Evolutionary conservation across 2,113 vertebrate genomes (phyloP), one percentile per base, ranked within the genome.

Genomic region (Crotalus horridus): DNA sequence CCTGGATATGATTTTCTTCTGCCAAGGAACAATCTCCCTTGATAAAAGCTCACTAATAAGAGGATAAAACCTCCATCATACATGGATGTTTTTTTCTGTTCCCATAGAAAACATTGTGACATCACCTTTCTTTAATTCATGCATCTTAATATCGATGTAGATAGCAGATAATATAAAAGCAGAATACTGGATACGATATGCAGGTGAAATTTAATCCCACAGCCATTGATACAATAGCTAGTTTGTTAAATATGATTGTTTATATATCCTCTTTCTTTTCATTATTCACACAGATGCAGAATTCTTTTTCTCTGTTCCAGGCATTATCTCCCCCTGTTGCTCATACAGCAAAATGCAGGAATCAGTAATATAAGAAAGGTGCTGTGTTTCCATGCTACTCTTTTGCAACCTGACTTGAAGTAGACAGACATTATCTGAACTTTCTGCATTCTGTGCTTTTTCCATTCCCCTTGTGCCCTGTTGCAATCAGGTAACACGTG

Each of bases 401-500:
- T 95, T 94, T 95, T 92, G 95, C 93, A 94, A 95, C 96, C 96
- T 93, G 94, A 89, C 46, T 94, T 88, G 95, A 89, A 92, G 95
- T 69, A 93, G 64, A 94, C 95, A 94, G 94, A 59, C 81, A 93
- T 92, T 96, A 92, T 97, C 96, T 97, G 97, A 97, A 97, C 97
- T 97, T 96, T 87, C 20, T 54, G 94, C 97, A 90, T 96, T 96
- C 97, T 97, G 96, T 95, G 96, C 95, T 95, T 96, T 95, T 92
- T 93, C 90, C 91, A 26, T 92, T 87, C 91, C 91, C 26, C 91
- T 91, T 74, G 93, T 92, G 26, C 90, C 85, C 92, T 93, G 92
- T 96, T 93, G 96, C 95, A 95, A 85, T 7, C 95, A 95, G 97
- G 96, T 97, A 96, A 97, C 97, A 94, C 91, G 92, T 96, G n/a